phyloP scores from a whole-genome alignment of 2,113 vertebrate genomes.

The Stercorarius parasiticus region DNA sequence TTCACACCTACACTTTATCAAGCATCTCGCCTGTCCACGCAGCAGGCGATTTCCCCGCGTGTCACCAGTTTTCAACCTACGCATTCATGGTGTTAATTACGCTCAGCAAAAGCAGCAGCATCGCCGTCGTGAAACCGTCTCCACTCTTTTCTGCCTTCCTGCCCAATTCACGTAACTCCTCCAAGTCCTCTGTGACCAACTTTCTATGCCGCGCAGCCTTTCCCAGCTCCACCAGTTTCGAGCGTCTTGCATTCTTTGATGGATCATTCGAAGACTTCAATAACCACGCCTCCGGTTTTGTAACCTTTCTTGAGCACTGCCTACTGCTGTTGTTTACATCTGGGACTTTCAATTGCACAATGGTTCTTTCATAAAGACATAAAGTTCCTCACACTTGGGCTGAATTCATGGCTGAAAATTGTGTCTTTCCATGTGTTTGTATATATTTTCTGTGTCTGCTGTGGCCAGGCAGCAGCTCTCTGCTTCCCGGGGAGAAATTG shows the following conservation, averaged over 20 bases:
- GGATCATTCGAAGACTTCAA: conserved; percentile 43
- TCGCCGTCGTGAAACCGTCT: fast-evolving
- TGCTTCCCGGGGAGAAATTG: background rate
- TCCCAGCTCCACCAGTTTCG: background rate
- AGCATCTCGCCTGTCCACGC: background rate
- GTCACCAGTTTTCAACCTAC: background rate
- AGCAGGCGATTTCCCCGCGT: background rate
- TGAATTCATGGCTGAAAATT: background rate
- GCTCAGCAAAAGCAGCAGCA: background rate
- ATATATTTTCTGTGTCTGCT: background rate
- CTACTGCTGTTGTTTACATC: conserved; percentile 20
- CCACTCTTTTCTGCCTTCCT: background rate
- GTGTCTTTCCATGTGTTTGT: background rate
- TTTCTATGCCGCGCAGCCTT: background rate
- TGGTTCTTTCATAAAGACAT: background rate
- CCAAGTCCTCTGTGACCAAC: background rate
- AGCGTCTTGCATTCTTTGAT: background rate
- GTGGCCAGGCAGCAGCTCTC: background rate
- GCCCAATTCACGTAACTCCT: background rate
- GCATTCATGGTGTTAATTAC: background rate
- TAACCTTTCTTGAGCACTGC: background rate
- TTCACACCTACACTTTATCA: background rate
- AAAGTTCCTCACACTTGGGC: background rate
- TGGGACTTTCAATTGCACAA: background rate
- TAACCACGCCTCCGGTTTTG: background rate